Evolutionary conservation across 2,797 vertebrate species (phyloP).

Genomic region (Antennarius maculatus): DNA sequence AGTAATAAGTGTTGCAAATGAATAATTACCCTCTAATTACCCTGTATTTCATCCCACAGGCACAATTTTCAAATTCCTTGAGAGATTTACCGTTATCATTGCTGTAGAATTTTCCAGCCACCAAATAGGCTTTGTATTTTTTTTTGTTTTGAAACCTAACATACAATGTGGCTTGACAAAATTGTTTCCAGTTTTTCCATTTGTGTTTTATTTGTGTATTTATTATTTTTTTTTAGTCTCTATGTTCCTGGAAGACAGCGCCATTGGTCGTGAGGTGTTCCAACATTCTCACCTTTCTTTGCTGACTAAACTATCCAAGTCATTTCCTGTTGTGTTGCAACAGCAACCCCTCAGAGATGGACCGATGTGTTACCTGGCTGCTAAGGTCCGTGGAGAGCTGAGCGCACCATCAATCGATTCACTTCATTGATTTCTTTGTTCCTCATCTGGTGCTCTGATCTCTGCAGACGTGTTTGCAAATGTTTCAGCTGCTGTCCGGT

Average conservation of each 20-base stretch:
- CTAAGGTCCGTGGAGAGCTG: constrained; percentile 79
- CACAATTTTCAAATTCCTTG: too few relatives aligned
- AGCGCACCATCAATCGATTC: neutral
- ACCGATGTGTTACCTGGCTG: constrained; percentile 75
- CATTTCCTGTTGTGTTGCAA: constrained; percentile 73
- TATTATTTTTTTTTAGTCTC: constrained; percentile 74
- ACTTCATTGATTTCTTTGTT: neutral
- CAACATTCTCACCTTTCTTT: constrained; percentile 64
- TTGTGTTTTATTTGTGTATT: neutral
- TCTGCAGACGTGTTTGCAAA: constrained; percentile 86
- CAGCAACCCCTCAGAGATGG: constrained; percentile 64
- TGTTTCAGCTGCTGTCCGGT: constrained; percentile 83
- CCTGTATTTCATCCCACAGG: too few relatives aligned
- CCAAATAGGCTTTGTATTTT: too few relatives aligned
- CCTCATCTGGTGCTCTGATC: constrained; percentile 26
- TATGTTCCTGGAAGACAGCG: constrained; percentile 88
- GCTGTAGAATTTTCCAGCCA: too few relatives aligned
- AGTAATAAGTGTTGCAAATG: too few relatives aligned
- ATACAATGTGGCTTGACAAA: too few relatives aligned
- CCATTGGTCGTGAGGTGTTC: constrained; percentile 79
- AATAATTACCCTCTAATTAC: too few relatives aligned
- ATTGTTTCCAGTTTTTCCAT: neutral
- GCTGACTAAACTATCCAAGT: constrained; percentile 76
- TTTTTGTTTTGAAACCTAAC: too few relatives aligned
- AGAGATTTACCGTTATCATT: too few relatives aligned